phyloP scores from a whole-genome alignment of 2,113 vertebrate species.

The Myiozetetes cayanensis region DNA sequence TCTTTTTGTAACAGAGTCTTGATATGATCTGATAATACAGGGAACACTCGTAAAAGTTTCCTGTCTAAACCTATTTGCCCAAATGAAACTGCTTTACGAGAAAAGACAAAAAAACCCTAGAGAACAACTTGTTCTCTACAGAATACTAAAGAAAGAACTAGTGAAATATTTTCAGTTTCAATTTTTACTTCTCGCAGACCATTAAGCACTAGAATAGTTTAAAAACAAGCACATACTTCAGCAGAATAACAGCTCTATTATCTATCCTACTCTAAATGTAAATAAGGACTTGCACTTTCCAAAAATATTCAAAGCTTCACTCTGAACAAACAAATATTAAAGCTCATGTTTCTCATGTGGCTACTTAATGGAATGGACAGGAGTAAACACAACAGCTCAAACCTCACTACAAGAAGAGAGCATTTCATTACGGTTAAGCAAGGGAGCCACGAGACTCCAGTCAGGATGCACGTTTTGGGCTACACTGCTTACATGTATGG shows the following conservation, averaged over 20 bases:
- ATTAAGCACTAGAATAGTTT: not conserved
- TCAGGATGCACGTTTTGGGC: not conserved
- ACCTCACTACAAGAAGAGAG: not conserved
- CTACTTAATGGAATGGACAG: not conserved
- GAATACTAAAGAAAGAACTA: not conserved
- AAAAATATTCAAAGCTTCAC: not conserved
- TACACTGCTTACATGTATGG: accelerated
- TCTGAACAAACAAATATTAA: not conserved
- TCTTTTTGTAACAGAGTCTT: not conserved
- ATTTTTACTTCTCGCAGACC: not conserved
- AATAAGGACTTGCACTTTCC: not conserved
- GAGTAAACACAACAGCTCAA: not conserved
- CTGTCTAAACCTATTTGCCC: not conserved
- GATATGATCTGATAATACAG: not conserved
- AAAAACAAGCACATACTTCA: not conserved
- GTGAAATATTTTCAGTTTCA: not conserved
- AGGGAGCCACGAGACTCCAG: not conserved
- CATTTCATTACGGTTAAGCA: not conserved
- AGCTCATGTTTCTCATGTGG: not conserved
- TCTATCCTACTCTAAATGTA: not conserved
- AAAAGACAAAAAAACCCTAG: accelerated
- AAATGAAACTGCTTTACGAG: not conserved
- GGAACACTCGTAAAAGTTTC: not conserved
- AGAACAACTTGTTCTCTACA: not conserved
- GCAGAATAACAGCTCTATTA: not conserved